Evolutionary conservation across 2,888 invertebrate species (phyloP), one percentile per base, ranked within the genome.

Genomic region (Latrodectus elegans): DNA sequence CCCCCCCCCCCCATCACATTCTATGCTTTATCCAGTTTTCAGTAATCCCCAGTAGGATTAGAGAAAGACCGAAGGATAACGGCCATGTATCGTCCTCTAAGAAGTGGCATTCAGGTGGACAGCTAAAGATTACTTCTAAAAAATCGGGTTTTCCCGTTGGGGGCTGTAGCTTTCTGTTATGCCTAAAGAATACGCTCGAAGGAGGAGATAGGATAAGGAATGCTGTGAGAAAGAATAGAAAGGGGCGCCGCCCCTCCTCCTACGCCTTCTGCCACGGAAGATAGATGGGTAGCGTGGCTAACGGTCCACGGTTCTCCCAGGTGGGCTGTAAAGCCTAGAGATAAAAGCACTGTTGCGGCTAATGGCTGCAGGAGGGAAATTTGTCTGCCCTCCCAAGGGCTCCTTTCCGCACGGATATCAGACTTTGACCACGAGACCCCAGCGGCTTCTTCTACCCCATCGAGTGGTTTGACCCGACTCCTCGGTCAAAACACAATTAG

Each of bases 261-360:
- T 64, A n/a, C 67, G 67, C 77, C 65, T 71, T 49, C 80, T 86
- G 88, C 84, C 88, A 88, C 52, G 51, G 65, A 84, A 88, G 88
- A 88, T 88, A 84, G 84, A 88, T 88, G 84, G 88, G 70, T 72
- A 84, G 80, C 75, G 79, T 82, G 80, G 88, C 88, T 88, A 88
- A 88, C 88, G 88, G 88, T 88, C 88, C 88, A 71, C 70, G 84
- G 78, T n/a, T 55, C 75, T 89, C 89, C 89, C 89, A 82, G 79
- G 89, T 77, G 89, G 89, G 87, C 86, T 76, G 83, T 89, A 89
- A 89, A 89, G 89, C 77, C 80, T 38, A 68, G 83, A 89, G 89
- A 89, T 89, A 89, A 89, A 89, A 89, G 89, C 84, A 87, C 80
- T 89, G 89, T 89, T 86, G 89, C 81, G 89, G 89, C 89, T 89